Evolutionary conservation across 1,140 invertebrate species (phyloP), one percentile per base, ranked within the genome.

Genomic region (Temnothorax curvispinosus): DNA sequence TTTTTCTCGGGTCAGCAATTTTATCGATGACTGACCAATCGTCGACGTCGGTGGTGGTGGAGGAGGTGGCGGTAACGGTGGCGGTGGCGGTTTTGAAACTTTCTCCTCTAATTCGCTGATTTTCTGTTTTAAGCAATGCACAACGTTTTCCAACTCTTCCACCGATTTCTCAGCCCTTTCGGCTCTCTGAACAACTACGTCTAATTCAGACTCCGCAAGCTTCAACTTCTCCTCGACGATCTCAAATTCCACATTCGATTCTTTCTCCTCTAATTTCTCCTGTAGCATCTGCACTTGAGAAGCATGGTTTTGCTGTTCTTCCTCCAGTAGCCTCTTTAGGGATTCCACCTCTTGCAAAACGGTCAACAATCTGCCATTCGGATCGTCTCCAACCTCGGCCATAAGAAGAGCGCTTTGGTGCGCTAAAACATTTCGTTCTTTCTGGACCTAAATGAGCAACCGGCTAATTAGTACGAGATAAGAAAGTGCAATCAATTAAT

Each of bases 221-320:
- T 96, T 97, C 18, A 98, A 94, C 86, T 97, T 97, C 91, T 97
- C 97, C 88, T 97, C 97, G 64, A 97, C 96, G 9, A 97, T 94
- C 69, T 97, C 96, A 35, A 97, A 96, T 87, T 97, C 96, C 0
- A 96, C 96, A 78, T 97, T 96, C 56, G 96, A 96, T 78, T 97
- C 96, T 90, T 96, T 96, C 84, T 97, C 96, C 69, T 97, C 96
- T 35, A 97, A 89, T 93, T 97, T 97, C 65, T 97, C 96, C 95
- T 97, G 96, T 3, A 96, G 94, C 18, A 95, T 93, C 62, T 96
- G 95, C 1, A 97, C 92, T 89, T 97, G 96, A 3, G 96, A 94
- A 2, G 93, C 91, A 88, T 97, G 95, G 4, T 94, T 92, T 44
- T 95, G 94, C 27, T 95, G 94, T 93, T 97, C 96, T 38, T 96